phyloP scores from a whole-genome alignment of 2,113 vertebrate species.

The Tragelaphus strepsiceros region DNA sequence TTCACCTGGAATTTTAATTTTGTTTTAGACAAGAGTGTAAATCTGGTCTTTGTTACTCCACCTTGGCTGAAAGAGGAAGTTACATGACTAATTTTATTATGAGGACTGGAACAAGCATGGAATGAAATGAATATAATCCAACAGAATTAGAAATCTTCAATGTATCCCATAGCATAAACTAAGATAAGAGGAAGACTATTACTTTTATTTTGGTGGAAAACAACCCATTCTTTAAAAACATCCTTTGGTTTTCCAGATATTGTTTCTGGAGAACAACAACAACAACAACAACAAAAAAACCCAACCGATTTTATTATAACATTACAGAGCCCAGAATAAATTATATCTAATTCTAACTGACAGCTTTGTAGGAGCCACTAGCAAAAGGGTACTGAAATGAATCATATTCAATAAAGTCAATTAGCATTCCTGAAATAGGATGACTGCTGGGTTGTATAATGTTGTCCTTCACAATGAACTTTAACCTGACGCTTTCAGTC shows the following conservation, averaged over 20 bases:
- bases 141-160: neutral
- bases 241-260: neutral
- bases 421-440: conserved; percentile 65
- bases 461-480: conserved; percentile 74
- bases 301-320: conserved; percentile 19
- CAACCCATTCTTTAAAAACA: neutral
- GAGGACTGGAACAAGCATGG: neutral
- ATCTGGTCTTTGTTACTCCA: neutral
- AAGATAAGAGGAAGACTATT: neutral
- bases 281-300: neutral
- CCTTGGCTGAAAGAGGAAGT: neutral
- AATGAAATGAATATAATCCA: neutral
- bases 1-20: neutral
- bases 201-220: conserved; percentile 6
- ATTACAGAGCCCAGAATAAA: conserved; percentile 28
- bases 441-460: conserved; percentile 67
- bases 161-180: neutral
- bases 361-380: conserved; percentile 64
- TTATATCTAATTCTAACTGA: conserved; percentile 71
- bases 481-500: conserved; percentile 56
- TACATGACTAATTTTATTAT: neutral
- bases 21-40: neutral
- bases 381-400: conserved; percentile 61
- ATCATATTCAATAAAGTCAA: conserved; percentile 44
- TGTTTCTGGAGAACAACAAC: neutral